Base-by-base conservation (phyloP, 1,140 invertebrate species). In the Drosophila chauvacae region DNA sequence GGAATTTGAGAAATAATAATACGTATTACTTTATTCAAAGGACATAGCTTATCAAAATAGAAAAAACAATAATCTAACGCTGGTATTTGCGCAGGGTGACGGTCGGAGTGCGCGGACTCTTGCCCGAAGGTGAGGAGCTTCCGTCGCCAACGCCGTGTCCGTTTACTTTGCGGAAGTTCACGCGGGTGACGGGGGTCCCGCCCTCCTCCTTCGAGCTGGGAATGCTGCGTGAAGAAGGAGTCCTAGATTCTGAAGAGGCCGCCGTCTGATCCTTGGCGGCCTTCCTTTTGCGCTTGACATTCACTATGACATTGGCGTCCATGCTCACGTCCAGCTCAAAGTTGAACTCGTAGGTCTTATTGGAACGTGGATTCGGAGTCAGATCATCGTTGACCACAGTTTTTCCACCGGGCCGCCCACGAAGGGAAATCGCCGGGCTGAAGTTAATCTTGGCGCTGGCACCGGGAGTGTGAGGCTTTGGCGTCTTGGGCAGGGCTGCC, bases 281-380 rank as follows among this genome's bases (percentile, higher is more conserved):
- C 56, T 92, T 92, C 58, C 91, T 85, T 35, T 93, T 92, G 7
- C 92, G 91, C 65, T 92, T 92, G 0, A 93, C 92, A 42, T 92
- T 92, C 5, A 93, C 88, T 51, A 93, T 79, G n/a, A 93, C 90
- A 70, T 93, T 91, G 13, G 92, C 91, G 75, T 93, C 92, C 80
- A 92, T 79, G 45, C 91, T 92, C 10, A 93, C 91, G 60, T 93
- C 91, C 11, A 93, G 50, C 66, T 92, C 90, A 51, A 93, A 91
- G 69, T 93, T 93, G 5, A 92, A 91, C 47, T 93, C 90, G 60
- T 92, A 92, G 0, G 91, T 93, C 62, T 93, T 93, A 3, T 85
- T 82, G 13, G 87, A 77, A 18, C 80, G 80, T 18, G 80, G 75
- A 42, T 92, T 84, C 9, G 91, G 91, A 0, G 91, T 92, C 7